Percentiles rank a stretch among this genome's conserved stretches.
These are phyloP conservation scores for Apoda limacodes DNA, from an alignment of 2,888 invertebrate species.

Conservation along the genomic window DNA sequence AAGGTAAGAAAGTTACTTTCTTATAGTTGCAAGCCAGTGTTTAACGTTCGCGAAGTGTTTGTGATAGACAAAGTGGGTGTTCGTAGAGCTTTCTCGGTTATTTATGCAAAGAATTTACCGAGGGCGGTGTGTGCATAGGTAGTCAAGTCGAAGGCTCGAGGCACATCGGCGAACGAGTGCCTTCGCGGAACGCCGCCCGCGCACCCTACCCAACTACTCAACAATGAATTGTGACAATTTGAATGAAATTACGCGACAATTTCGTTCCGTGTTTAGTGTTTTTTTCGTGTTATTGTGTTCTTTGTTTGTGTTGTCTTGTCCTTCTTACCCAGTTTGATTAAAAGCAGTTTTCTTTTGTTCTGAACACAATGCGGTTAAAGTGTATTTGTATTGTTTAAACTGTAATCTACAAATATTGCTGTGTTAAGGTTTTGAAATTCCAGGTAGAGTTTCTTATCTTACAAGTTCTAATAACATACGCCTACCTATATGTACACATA, in stretches of 20 bases:
- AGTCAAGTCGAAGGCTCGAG: slow-evolving; percentile 50
- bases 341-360: too few relatives aligned
- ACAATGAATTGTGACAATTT: slow-evolving; percentile 41
- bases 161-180: slow-evolving; percentile 50
- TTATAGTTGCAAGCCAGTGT: slow-evolving; percentile 33
- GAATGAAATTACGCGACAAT: slow-evolving; percentile 40
- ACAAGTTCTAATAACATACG: too few relatives aligned
- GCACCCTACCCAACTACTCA: slow-evolving; percentile 35
- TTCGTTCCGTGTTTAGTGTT: slow-evolving; percentile 35
- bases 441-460: too few relatives aligned
- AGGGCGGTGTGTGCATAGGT: slow-evolving; percentile 60
- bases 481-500: too few relatives aligned
- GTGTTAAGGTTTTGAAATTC: too few relatives aligned
- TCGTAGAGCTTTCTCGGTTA: slow-evolving; percentile 60
- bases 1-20: slow-evolving; percentile 59
- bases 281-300: slow-evolving; percentile 40
- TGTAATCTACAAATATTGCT: too few relatives aligned
- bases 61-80: slow-evolving; percentile 28
- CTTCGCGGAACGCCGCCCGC: slow-evolving; percentile 52
- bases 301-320: slow-evolving; percentile 39
- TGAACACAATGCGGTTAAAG: too few relatives aligned
- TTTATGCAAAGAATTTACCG: slow-evolving; percentile 66
- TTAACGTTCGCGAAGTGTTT: slow-evolving; percentile 41
- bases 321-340: too few relatives aligned
- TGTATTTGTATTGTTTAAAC: too few relatives aligned